A percentile compares a stretch with the other conserved stretches of the same genome.
Conservation (phyloP, 2,113 vertebrate species). For the Pterocles gutturalis region DNA sequence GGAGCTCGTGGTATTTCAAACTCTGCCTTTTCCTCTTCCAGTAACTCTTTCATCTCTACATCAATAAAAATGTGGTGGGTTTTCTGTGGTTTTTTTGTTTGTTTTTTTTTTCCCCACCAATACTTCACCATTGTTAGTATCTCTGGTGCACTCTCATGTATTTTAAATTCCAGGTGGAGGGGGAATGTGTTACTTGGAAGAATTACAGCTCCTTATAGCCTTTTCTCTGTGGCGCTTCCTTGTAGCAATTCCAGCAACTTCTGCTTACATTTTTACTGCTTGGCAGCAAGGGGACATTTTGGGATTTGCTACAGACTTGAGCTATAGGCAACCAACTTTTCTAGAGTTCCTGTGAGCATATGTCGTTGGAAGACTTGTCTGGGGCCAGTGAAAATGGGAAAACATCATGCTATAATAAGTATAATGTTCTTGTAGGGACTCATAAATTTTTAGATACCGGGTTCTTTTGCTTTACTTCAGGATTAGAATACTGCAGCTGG, state of each 20-base stretch:
- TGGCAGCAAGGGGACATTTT: not conserved
- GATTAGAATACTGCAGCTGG: not conserved
- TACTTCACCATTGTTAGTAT: not conserved
- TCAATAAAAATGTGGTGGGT: not conserved
- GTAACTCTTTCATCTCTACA: not conserved
- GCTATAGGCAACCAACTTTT: not conserved
- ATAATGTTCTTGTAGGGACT: not conserved
- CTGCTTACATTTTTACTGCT: not conserved
- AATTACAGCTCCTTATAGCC: not conserved
- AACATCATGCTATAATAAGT: not conserved
- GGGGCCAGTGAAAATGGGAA: not conserved
- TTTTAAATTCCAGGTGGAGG: not conserved
- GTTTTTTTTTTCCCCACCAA: fast-evolving
- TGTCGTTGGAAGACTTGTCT: not conserved
- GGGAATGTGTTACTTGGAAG: not conserved
- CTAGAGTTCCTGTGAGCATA: not conserved
- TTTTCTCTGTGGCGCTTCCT: not conserved
- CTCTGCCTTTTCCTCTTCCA: not conserved
- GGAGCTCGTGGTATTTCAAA: not conserved
- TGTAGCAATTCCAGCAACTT: not conserved
- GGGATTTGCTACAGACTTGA: not conserved
- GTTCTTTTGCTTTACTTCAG: not conserved
- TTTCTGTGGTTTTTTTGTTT: too few species aligned
- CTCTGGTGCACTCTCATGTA: not conserved
- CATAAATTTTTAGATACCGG: not conserved